Percentiles rank a stretch among this genome's conserved stretches.
phyloP scores from a whole-genome alignment of 2,797 vertebrate species.

The Paguma larvata region DNA sequence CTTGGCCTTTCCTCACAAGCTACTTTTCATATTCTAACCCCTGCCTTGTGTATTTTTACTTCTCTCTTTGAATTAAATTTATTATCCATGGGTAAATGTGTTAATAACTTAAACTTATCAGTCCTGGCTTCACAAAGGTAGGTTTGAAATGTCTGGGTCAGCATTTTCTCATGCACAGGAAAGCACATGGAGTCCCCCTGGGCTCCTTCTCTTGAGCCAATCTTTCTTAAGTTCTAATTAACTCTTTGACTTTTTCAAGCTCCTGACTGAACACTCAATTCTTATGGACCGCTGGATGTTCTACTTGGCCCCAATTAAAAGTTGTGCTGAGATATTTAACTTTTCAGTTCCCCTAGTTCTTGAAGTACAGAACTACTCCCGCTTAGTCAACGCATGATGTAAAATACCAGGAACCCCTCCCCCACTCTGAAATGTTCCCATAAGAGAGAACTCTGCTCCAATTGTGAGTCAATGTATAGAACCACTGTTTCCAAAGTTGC shows the following conservation, averaged over 20 bases:
- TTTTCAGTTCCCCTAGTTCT: neutral
- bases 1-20: neutral
- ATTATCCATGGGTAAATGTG: constrained; percentile 39
- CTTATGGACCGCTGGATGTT: constrained; percentile 17
- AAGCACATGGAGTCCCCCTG: neutral
- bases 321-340: constrained; percentile 34
- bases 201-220: neutral
- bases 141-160: constrained; percentile 27
- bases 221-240: constrained; percentile 39
- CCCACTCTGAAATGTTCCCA: neutral
- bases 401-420: neutral
- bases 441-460: neutral
- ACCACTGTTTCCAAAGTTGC: neutral
- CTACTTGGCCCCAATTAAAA: constrained; percentile 53
- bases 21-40: constrained; percentile 55
- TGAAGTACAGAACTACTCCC: neutral
- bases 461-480: neutral
- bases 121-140: neutral
- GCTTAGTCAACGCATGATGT: neutral
- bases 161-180: constrained; percentile 39
- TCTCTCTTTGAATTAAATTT: constrained; percentile 65
- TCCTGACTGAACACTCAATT: constrained; percentile 38
- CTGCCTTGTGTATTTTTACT: constrained; percentile 57
- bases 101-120: constrained; percentile 64
- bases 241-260: constrained; percentile 23